Evolutionary conservation across 2,797 vertebrate species (phyloP).

Genomic region (Streptopelia turtur): DNA sequence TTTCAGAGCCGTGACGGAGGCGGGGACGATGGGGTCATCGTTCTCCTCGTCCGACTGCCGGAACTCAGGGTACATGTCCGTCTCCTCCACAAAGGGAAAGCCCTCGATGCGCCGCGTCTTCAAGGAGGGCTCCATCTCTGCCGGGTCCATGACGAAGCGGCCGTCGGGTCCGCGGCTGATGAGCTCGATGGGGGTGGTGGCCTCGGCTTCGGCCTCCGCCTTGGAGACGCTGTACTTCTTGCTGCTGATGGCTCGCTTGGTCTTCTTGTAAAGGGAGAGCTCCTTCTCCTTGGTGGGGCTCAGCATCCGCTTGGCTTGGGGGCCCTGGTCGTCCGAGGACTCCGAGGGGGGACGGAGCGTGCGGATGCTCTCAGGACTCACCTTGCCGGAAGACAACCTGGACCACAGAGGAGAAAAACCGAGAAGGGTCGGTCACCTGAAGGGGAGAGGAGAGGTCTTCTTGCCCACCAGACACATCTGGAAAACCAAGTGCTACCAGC

Average conservation of each 20-base stretch:
- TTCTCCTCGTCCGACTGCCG: slow-evolving; percentile 99
- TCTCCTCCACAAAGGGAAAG: slow-evolving; percentile 98
- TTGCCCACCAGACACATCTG: neutral
- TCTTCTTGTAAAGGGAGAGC: slow-evolving; percentile 97
- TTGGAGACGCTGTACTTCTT: slow-evolving; percentile 99
- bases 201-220: slow-evolving; percentile 90
- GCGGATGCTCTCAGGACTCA: slow-evolving; percentile 96
- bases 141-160: slow-evolving; percentile 92
- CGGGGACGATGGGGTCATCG: slow-evolving; percentile 91
- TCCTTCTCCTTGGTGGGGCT: slow-evolving; percentile 95
- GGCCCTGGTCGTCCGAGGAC: slow-evolving; percentile 92
- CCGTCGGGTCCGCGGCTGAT: slow-evolving; percentile 97
- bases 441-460: neutral
- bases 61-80: slow-evolving; percentile 99
- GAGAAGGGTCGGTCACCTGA: neutral
- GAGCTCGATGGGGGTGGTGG: slow-evolving; percentile 96
- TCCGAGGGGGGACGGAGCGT: slow-evolving; percentile 89
- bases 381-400: slow-evolving; percentile 98
- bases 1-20: slow-evolving; percentile 92
- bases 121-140: slow-evolving; percentile 87
- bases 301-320: slow-evolving; percentile 91
- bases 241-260: slow-evolving; percentile 97
- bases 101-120: slow-evolving; percentile 93
- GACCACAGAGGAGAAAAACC: slow-evolving; percentile 46
- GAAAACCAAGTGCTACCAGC: neutral